Conservation (phyloP, 2,113 vertebrate species). For the Noctilio leporinus region DNA sequence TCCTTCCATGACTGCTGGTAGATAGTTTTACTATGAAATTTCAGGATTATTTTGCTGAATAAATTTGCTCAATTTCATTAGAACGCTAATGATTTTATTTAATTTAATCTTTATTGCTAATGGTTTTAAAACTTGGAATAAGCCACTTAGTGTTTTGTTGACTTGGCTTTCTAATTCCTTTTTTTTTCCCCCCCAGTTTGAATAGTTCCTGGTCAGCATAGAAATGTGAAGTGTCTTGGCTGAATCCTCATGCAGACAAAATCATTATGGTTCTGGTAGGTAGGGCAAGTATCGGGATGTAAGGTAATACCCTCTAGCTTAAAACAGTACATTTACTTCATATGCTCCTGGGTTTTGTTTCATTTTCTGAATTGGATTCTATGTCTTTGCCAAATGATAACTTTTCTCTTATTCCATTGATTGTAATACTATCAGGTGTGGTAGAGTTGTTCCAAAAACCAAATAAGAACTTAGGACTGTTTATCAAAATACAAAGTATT, state of each 20-base stretch:
- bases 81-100: constrained; percentile 14
- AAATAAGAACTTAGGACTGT: neutral
- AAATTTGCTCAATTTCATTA: constrained; percentile 14
- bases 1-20: neutral
- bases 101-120: too few relatives aligned
- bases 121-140: constrained; percentile 31
- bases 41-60: constrained; percentile 1
- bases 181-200: neutral
- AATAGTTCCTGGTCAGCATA: constrained; percentile 17
- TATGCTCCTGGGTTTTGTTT: neutral
- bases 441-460: neutral
- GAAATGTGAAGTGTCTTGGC: constrained; percentile 31
- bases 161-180: constrained; percentile 40
- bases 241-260: neutral
- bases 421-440: neutral
- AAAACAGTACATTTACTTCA: neutral
- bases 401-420: constrained; percentile 14
- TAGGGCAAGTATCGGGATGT: neutral
- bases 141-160: neutral
- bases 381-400: neutral
- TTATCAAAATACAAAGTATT: neutral
- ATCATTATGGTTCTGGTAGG: constrained; percentile 40
- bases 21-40: constrained; percentile 24
- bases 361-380: constrained; percentile 9
- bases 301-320: neutral